Conservation (phyloP, 2,888 invertebrate species). For the Venustoraphidia nigricollis region DNA sequence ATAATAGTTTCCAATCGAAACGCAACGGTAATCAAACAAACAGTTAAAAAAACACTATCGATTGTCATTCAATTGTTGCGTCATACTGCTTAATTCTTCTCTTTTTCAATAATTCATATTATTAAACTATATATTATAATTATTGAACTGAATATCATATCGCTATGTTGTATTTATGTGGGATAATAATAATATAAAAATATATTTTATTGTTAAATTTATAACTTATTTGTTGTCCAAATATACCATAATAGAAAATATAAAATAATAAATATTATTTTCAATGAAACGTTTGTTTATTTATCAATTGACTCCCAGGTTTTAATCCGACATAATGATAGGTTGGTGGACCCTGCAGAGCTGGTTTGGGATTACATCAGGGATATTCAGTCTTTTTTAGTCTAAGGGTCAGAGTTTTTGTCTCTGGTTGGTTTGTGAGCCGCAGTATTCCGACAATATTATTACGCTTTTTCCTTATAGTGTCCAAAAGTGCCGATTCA, state of each 20-base stretch:
- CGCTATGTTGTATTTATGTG: slow-evolving; percentile 5
- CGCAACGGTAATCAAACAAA: too few species aligned
- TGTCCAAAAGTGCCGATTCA: too few species aligned
- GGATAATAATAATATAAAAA: slow-evolving; percentile 9
- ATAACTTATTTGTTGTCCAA: slow-evolving; percentile 11
- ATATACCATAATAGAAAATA: slow-evolving; percentile 8
- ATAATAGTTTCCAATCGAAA: too few species aligned
- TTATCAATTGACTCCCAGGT: not conserved
- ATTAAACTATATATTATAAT: slow-evolving; percentile 9
- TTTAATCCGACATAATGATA: too few species aligned
- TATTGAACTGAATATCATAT: slow-evolving; percentile 8
- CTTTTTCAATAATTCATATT: slow-evolving; percentile 3
- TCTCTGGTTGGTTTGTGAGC: too few species aligned
- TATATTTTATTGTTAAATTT: slow-evolving; percentile 12
- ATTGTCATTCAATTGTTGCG: not conserved
- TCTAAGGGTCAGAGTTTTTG: too few species aligned
- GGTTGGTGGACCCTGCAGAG: too few species aligned
- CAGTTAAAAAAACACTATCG: slow-evolving; percentile 1
- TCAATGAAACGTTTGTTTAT: not conserved
- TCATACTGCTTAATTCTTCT: slow-evolving; percentile 2
- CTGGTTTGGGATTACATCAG: too few species aligned
- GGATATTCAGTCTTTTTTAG: too few species aligned
- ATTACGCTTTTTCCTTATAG: too few species aligned
- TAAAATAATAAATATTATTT: slow-evolving; percentile 7
- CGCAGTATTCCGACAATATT: too few species aligned